Percentiles rank a stretch among this genome's conserved stretches.
Conservation (phyloP, 1,140 invertebrate genomes). For the Papilio polyxenes region DNA sequence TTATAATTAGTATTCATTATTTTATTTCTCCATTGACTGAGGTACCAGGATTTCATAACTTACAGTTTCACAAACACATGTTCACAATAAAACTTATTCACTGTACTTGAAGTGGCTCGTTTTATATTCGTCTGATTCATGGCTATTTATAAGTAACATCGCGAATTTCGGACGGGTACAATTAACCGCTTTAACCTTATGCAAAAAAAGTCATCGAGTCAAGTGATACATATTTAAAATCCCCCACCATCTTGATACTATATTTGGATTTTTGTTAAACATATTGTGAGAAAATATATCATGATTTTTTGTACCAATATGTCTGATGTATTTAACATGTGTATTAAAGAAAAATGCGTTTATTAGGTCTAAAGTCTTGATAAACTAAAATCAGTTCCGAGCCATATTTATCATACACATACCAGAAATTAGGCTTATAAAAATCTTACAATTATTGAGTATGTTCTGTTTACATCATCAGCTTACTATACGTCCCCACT, state of each 20-base stretch:
- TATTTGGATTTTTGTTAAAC: not conserved
- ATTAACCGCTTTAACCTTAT: conserved; percentile 25
- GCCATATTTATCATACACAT: too few species aligned
- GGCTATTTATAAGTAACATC: conserved; percentile 10
- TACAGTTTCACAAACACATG: not conserved
- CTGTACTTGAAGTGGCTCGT: not conserved
- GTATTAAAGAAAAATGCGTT: too few species aligned
- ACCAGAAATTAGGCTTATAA: too few species aligned
- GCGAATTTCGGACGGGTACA: conserved; percentile 5
- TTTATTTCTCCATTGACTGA: not conserved
- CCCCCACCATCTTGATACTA: not conserved
- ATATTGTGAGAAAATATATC: not conserved
- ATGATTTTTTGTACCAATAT: not conserved
- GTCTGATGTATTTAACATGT: not conserved
- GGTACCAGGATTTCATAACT: not conserved
- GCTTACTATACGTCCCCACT: too few species aligned
- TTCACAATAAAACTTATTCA: conserved; percentile 4
- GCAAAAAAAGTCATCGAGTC: conserved; percentile 1
- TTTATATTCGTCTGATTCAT: conserved; percentile 23
- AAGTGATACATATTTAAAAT: conserved; percentile 22
- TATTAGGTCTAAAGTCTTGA: too few species aligned
- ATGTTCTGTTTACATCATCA: too few species aligned
- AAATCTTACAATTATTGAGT: too few species aligned
- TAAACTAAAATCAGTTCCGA: too few species aligned
- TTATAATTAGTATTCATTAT: not conserved